Base-by-base conservation (phyloP, 2,888 invertebrate genomes). In the Trypoxylon attenuatum region DNA sequence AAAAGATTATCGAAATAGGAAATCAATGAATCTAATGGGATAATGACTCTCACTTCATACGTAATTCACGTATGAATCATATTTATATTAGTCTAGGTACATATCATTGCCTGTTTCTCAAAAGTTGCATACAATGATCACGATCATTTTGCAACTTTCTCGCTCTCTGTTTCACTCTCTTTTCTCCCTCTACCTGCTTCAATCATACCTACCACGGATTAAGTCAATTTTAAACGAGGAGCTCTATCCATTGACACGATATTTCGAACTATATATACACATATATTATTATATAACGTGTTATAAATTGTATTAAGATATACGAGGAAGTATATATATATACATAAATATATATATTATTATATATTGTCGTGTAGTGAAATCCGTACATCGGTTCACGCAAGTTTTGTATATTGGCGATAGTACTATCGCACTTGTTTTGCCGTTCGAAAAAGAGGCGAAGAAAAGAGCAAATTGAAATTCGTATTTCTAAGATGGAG, bases 71-170 rank as follows among this genome's bases (percentile, higher is more conserved):
- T 69, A 71, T 66, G n/a, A 66, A 60, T 63, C 23, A 50, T 63
- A 54, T 47, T 33, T 33, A 50, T 45, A 63, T 57, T 84, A 83
- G 83, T 57, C 71, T 84, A 83, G 83, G 70, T 77, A 84, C 84
- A 84, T 84, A 84, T 84, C 84, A 83, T 83, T 76, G 79, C 78
- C 76, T 81, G 76, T 79, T 80, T 82, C 76, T 78, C 69, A 69
- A 62, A 61, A 42, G 45, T 43, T 58, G n/a, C n/a, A n/a, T n/a
- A n/a, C n/a, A 55, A 41, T 21, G 43, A 45, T 55, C 27, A 43
- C 41, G 63, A 45, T 42, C 33, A 46, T 23, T 50, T 38, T 42
- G 25, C 41, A 43, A 29, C 52, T 46, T 66, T 46, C 45, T 42
- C 18, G 29, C 18, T 53, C 29, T 52, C 58, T 55, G 3, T 52